phyloP scores from a whole-genome alignment of 2,797 vertebrate genomes.

The Huso huso region DNA sequence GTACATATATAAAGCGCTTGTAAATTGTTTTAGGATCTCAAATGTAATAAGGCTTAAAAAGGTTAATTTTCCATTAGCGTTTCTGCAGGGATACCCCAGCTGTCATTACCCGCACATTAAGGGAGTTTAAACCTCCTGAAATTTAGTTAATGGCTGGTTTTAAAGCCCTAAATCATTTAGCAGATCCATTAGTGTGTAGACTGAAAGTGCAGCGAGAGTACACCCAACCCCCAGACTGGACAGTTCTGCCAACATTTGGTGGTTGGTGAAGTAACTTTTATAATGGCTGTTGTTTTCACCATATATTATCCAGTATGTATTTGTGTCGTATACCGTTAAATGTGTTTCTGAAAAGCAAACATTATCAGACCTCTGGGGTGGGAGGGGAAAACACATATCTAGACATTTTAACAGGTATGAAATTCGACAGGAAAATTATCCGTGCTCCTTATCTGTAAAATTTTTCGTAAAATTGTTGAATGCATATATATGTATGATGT shows the following conservation, averaged over 20 bases:
- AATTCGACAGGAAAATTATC: no score
- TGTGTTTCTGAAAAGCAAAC: no score
- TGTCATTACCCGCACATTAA: conserved; percentile 67
- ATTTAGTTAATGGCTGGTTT: conserved; percentile 55
- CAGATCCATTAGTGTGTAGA: conserved; percentile 52
- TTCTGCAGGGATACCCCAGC: conserved; percentile 42
- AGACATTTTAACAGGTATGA: no score
- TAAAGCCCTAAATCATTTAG: conserved; percentile 55
- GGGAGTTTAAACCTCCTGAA: conserved; percentile 33
- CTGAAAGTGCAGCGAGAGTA: conserved; percentile 9
- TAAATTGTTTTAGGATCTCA: conserved; percentile 3
- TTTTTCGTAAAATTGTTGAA: no score
- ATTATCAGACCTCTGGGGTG: no score
- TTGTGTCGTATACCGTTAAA: no score
- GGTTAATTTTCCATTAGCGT: conserved; percentile 59
- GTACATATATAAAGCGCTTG: background rate
- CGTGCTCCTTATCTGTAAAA: no score
- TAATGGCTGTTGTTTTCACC: no score
- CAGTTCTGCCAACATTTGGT: conserved; percentile 7
- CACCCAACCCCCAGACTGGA: conserved; percentile 12
- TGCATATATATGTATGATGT: no score
- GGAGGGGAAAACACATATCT: no score
- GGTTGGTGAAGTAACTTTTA: no score
- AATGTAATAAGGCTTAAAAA: conserved; percentile 37
- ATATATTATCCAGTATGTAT: no score